These are phyloP conservation scores for Rhorus exstirpatorius DNA, from an alignment of 2,888 invertebrate species.

Conservation along the genomic window DNA sequence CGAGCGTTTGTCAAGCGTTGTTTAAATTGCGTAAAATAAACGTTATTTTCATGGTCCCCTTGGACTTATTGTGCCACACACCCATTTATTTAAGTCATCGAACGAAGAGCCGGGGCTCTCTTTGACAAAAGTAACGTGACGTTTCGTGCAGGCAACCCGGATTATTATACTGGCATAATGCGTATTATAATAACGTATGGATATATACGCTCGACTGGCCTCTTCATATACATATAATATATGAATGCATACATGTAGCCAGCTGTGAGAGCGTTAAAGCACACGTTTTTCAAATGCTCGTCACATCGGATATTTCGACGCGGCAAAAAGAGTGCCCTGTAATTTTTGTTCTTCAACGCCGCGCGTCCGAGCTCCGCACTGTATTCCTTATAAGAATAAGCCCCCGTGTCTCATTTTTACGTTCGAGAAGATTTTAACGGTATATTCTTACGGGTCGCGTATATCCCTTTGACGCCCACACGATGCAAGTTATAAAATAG, in stretches of 20 bases:
- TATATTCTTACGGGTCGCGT: background rate
- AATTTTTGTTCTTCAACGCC: constrained; percentile 40
- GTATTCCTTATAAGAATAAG: background rate
- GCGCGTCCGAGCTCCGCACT: background rate
- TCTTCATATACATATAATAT: constrained; percentile 67
- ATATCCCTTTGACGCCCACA: no score
- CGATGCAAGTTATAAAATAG: no score
- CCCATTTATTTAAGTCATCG: constrained; percentile 52
- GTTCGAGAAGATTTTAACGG: constrained; percentile 49
- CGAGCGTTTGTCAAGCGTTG: no score
- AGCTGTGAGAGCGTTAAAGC: constrained; percentile 6
- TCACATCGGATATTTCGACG: constrained; percentile 41
- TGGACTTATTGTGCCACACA: constrained; percentile 38
- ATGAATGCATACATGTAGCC: constrained; percentile 52
- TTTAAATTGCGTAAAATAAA: no score
- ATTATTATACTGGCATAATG: constrained; percentile 40
- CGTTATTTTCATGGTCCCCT: no score
- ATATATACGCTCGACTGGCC: constrained; percentile 38
- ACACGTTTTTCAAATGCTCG: constrained; percentile 49
- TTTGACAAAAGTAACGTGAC: constrained; percentile 22
- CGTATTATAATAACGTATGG: constrained; percentile 24
- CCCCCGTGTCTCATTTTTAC: constrained; percentile 6
- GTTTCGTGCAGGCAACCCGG: constrained; percentile 18
- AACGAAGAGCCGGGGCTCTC: constrained; percentile 28
- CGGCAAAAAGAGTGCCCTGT: constrained; percentile 36